Evolutionary conservation across 2,888 invertebrate species (phyloP).

Genomic region (Pomacea canaliculata): DNA sequence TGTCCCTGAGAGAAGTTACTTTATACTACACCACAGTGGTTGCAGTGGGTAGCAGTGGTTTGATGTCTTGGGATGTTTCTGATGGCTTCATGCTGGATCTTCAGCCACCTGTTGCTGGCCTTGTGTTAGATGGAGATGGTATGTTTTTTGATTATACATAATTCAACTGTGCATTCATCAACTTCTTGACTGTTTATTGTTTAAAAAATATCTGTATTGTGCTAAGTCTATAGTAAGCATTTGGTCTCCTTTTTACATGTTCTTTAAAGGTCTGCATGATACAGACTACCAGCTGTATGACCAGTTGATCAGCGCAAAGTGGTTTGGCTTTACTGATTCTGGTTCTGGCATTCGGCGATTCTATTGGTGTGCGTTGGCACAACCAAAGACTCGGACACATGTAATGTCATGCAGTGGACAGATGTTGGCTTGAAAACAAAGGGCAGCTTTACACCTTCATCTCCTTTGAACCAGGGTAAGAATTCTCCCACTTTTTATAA

Average conservation of each 20-base stretch:
- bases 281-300: neutral
- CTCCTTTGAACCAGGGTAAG: no score
- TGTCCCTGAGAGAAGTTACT: conserved; percentile 21
- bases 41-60: conserved; percentile 14
- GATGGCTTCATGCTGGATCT: conserved; percentile 29
- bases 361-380: neutral
- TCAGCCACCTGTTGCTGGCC: conserved; percentile 14
- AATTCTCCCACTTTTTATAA: no score
- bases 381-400: neutral
- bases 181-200: neutral
- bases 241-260: neutral
- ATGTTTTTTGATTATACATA: neutral
- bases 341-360: neutral
- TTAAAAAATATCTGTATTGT: neutral
- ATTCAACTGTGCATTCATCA: neutral
- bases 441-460: neutral
- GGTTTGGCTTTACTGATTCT: neutral
- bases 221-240: neutral
- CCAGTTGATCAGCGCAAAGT: neutral
- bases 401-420: neutral
- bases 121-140: conserved; percentile 27
- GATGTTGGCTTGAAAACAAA: neutral
- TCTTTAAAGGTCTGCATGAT: neutral
- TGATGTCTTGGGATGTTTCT: conserved; percentile 17
- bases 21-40: conserved; percentile 25